A percentile compares a stretch with the other conserved stretches of the same genome.
phyloP scores from a whole-genome alignment of 2,888 invertebrate species.

The Galerucella pusilla region DNA sequence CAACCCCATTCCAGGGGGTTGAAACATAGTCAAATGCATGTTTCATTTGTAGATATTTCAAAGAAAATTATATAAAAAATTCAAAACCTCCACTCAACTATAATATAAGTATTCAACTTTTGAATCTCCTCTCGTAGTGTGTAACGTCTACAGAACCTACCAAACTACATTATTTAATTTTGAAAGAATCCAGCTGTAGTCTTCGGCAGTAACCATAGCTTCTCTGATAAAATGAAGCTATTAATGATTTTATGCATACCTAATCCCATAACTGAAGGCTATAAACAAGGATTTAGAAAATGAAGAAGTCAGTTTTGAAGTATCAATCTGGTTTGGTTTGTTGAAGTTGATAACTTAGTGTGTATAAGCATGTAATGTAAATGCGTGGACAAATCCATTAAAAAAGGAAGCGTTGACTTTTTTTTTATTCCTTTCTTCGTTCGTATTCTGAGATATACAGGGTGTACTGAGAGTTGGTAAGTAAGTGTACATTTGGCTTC shows the following conservation, averaged over 20 bases:
- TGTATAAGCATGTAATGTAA: slow-evolving; percentile 34
- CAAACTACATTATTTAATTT: slow-evolving; percentile 14
- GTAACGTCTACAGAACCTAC: background rate
- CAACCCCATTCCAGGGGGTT: too few species aligned
- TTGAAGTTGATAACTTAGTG: slow-evolving; percentile 5
- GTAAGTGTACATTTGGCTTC: too few species aligned
- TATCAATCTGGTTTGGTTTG: slow-evolving; percentile 27
- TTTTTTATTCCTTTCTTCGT: background rate
- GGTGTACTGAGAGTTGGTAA: too few species aligned
- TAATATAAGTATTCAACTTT: background rate
- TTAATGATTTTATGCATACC: slow-evolving; percentile 38
- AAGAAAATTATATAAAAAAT: too few species aligned
- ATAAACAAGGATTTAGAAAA: slow-evolving; percentile 39
- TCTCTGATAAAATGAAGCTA: slow-evolving; percentile 34
- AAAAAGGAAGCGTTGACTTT: slow-evolving; percentile 27
- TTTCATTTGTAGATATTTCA: too few species aligned
- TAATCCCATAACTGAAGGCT: slow-evolving; percentile 35
- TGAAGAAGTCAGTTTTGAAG: slow-evolving; percentile 31
- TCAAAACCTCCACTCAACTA: too few species aligned
- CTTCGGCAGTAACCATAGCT: slow-evolving; percentile 27
- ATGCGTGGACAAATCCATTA: slow-evolving; percentile 38
- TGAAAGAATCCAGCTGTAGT: slow-evolving; percentile 28
- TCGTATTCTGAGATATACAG: background rate
- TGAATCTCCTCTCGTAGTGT: background rate
- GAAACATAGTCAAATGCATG: too few species aligned